Conservation (phyloP, 35 echinoderm and acorn worm genomes). For the Heliocidaris tuberculata region DNA sequence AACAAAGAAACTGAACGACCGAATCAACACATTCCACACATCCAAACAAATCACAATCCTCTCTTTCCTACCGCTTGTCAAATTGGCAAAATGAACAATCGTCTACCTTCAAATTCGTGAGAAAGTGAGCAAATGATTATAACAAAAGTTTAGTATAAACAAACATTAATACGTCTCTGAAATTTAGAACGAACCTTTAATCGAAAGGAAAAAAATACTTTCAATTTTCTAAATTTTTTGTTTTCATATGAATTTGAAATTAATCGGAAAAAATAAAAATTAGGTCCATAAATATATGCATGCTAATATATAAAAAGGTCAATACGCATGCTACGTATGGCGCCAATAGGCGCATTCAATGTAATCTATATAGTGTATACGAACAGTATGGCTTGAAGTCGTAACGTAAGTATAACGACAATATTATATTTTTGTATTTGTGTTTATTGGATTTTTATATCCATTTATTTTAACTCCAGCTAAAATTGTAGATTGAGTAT, state of each 20-base stretch:
- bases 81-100: neutral
- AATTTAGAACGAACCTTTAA: neutral
- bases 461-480: neutral
- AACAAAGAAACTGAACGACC: too few relatives aligned
- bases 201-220: neutral
- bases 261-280: neutral
- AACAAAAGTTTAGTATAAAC: neutral
- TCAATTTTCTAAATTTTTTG: neutral
- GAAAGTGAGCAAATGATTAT: neutral
- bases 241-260: neutral
- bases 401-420: conserved; percentile 7
- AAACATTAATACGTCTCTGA: neutral
- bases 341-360: conserved; percentile 36
- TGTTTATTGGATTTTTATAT: neutral
- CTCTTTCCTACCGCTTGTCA: neutral
- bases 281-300: neutral
- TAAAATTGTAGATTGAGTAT: neutral
- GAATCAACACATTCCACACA: neutral
- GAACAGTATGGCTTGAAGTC: conserved; percentile 42
- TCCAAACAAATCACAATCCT: neutral
- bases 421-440: neutral
- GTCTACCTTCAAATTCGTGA: neutral
- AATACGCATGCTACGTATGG: conserved; percentile 52
- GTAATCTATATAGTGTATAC: conserved; percentile 39
- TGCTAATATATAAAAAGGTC: conserved; percentile 19